phyloP scores from a whole-genome alignment of 2,113 vertebrate genomes.

The Calyptommatus sinebrachiatus region DNA sequence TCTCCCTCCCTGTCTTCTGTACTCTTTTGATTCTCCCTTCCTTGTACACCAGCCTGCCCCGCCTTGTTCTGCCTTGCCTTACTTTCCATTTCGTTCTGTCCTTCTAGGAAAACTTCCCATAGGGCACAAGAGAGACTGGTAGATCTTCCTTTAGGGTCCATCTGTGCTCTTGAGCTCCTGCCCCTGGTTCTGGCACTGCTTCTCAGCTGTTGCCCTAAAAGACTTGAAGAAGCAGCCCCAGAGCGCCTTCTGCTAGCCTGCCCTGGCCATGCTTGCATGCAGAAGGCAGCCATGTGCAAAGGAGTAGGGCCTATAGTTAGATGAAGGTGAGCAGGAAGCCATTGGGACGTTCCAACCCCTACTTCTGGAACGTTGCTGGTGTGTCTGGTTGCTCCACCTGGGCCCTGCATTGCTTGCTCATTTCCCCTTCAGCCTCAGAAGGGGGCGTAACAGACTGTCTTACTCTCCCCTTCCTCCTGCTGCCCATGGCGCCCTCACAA shows the following conservation, averaged over 20 bases:
- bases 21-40: too few species aligned
- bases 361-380: not conserved
- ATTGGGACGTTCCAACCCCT: fast-evolving
- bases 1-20: too few species aligned
- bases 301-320: not conserved
- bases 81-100: not conserved
- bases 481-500: not conserved
- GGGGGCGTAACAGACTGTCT: not conserved
- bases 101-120: too few species aligned
- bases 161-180: not conserved
- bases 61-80: not conserved
- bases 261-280: not conserved
- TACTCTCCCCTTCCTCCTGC: not conserved
- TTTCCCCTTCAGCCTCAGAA: not conserved
- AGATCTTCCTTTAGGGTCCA: too few species aligned
- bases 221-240: fast-evolving
- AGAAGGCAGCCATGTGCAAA: not conserved
- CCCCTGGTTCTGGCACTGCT: not conserved
- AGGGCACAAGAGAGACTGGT: too few species aligned
- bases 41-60: not conserved
- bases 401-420: not conserved
- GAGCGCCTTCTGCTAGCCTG: too few species aligned
- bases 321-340: not conserved
- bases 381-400: not conserved
- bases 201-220: not conserved